Base-by-base conservation (phyloP, 2,888 invertebrate species). In the Zelleria hepariella region DNA sequence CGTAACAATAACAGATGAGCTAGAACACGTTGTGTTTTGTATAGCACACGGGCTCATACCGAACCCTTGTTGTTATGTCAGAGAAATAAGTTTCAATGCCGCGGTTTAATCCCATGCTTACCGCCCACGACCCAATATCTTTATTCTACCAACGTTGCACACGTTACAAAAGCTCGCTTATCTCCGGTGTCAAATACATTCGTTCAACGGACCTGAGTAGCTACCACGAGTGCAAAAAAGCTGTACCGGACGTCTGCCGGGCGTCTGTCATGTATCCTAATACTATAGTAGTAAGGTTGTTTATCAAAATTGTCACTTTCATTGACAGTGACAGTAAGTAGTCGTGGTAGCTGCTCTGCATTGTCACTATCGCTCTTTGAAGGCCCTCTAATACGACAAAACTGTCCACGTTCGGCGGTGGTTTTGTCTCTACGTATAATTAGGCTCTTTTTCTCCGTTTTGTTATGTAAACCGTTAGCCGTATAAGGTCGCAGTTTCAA, bases 1-100 rank as follows among this genome's bases (percentile, higher is more conserved):
- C 65, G 66, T 71, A 74, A 80, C 77, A 81, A 82, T 78, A 77
- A 76, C 79, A 75, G 70, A 75, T 70, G 68, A 70, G 68, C 68
- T 64, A 66, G 65, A 68, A 67, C 67, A 67, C 65, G 68, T 70
- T 70, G 66, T 66, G 64, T 53, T 53, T 25, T n/a, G 3, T 25
- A 10, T 7, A 49, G 8, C 7, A 21, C 8, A 51, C n/a, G n/a
- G n/a, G n/a, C n/a, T n/a, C n/a, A n/a, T n/a, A n/a, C n/a, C n/a
- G n/a, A n/a, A n/a, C n/a, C n/a, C n/a, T 51, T 23, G 21, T 21
- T 51, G n/a, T n/a, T 7, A 8, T 51, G 10, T 23, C 0, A 51
- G 51, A 51, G 51, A 51, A 20, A 51, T 0, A 23, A 51, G 23
- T 51, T 10, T 51, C 49, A 51, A 51, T 18, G 21, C 20, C 20